phyloP scores from a whole-genome alignment of 1,140 invertebrate genomes.

The Daktulosphaira vitifoliae region DNA sequence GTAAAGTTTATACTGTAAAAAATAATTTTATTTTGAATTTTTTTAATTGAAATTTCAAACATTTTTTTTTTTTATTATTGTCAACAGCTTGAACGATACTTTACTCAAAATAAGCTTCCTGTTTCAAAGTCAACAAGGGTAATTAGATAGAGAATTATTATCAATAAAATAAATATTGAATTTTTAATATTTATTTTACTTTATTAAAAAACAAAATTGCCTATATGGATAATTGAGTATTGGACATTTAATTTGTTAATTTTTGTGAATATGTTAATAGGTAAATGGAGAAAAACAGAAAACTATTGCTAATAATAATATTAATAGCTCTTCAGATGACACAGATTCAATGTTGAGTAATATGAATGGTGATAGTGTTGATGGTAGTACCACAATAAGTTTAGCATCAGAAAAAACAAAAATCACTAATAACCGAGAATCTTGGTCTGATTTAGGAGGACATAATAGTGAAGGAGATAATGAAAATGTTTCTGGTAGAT shows the following conservation, averaged over 20 bases:
- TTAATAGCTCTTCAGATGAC: conserved; percentile 19
- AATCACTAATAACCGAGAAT: neutral
- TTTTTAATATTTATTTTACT: conserved; percentile 24
- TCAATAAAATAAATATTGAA: conserved; percentile 15
- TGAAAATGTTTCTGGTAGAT: conserved; percentile 9
- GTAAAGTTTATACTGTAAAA: no score
- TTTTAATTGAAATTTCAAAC: conserved; percentile 29
- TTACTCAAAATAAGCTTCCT: conserved; percentile 80
- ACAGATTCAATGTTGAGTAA: conserved; percentile 26
- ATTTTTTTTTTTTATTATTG: conserved; percentile 40
- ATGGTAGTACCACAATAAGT: neutral
- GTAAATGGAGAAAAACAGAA: conserved; percentile 28
- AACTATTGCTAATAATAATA: neutral
- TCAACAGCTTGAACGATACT: conserved; percentile 79
- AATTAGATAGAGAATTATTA: conserved; percentile 39
- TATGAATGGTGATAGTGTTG: conserved; percentile 17
- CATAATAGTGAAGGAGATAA: conserved; percentile 18
- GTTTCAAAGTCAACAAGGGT: conserved; percentile 61
- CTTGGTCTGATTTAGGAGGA: conserved; percentile 8
- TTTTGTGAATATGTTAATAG: neutral
- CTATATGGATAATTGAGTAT: no score
- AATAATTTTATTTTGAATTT: no score
- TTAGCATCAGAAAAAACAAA: neutral
- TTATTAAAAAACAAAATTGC: no score
- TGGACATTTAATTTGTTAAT: no score